Conservation (phyloP, 2,888 invertebrate genomes). For the Pandemis heparana region DNA sequence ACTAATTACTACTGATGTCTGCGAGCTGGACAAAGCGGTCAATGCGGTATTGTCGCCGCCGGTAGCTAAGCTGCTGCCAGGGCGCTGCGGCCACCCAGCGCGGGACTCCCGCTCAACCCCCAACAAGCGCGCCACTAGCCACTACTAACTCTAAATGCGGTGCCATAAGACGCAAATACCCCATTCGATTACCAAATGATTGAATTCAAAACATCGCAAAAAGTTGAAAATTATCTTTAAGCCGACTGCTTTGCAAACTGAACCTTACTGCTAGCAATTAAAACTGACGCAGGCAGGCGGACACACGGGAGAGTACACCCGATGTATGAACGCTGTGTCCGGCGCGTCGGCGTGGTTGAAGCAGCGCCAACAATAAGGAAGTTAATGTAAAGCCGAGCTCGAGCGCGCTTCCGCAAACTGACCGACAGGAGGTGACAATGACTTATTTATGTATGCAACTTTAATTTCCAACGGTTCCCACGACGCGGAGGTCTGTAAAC, state of each 20-base stretch:
- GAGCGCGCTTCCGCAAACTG: conserved; percentile 28
- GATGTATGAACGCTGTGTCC: background rate
- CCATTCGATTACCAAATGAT: conserved; percentile 25
- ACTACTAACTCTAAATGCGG: background rate
- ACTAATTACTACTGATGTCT: conserved; percentile 28
- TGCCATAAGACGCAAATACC: conserved; percentile 1
- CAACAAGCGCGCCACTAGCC: background rate
- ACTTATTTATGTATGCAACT: background rate
- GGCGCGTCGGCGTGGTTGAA: background rate
- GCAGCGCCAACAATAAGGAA: conserved; percentile 9
- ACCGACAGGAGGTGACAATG: background rate
- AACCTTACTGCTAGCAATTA: background rate
- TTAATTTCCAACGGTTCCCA: background rate
- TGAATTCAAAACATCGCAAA: conserved; percentile 36
- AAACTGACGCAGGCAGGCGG: background rate
- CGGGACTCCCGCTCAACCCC: conserved; percentile 7
- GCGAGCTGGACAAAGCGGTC: conserved; percentile 18
- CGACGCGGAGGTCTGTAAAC: background rate
- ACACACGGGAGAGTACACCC: conserved; percentile 26
- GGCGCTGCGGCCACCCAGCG: conserved; percentile 26
- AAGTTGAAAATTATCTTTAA: conserved; percentile 7
- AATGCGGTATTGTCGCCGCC: background rate
- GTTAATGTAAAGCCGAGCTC: conserved; percentile 33
- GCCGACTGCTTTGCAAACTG: background rate
- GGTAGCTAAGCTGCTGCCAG: conserved; percentile 15